Percentiles rank a stretch among this genome's conserved stretches.
These are phyloP conservation scores for Charanyca ferruginea DNA, from an alignment of 2,888 invertebrate species.

Conservation along the genomic window DNA sequence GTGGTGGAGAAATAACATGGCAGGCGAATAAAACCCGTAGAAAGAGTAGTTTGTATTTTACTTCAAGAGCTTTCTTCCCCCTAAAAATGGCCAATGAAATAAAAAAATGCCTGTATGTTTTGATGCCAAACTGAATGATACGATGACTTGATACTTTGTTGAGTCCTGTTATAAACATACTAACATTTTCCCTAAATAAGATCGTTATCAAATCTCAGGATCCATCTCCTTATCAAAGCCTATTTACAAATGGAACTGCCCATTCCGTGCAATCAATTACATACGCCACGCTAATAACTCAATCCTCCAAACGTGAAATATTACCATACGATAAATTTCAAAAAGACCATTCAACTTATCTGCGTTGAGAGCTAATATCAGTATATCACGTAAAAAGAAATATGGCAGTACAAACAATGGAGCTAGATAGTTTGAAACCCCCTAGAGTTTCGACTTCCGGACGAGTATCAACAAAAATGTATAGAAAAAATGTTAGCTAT, in stretches of 20 bases:
- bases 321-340: constrained; percentile 61
- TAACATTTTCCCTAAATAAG: constrained; percentile 8
- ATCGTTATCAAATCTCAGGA: constrained; percentile 24
- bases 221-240: constrained; percentile 15
- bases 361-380: constrained; percentile 65
- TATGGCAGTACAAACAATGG: constrained; percentile 59
- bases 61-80: too few relatives aligned
- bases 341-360: constrained; percentile 63
- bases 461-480: constrained; percentile 51
- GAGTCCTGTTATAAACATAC: too few relatives aligned
- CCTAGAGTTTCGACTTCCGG: constrained; percentile 54
- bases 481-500: constrained; percentile 42
- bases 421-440: constrained; percentile 49
- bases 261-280: constrained; percentile 45
- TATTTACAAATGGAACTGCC: constrained; percentile 33
- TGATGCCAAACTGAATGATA: too few relatives aligned
- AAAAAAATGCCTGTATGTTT: too few relatives aligned
- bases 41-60: too few relatives aligned
- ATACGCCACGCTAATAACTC: constrained; percentile 37
- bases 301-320: constrained; percentile 50
- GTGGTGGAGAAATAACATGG: too few relatives aligned
- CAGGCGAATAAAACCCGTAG: too few relatives aligned
- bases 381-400: constrained; percentile 66
- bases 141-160: too few relatives aligned
- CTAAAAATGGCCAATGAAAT: too few relatives aligned